These are phyloP conservation scores for Battus philenor DNA, from an alignment of 1,140 invertebrate species.

Conservation along the genomic window DNA sequence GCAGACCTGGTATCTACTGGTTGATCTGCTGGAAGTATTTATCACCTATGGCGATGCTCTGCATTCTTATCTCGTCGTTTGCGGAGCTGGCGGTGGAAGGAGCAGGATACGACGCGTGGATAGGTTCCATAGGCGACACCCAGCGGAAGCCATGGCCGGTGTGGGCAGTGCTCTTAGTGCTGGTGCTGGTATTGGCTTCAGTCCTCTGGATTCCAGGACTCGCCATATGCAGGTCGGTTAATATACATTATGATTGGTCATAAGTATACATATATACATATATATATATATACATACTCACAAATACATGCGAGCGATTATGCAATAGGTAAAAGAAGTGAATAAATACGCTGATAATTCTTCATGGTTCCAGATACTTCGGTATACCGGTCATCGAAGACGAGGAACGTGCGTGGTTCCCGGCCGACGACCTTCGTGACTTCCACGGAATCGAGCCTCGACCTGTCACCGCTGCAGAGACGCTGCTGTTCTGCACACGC, in stretches of 20 bases:
- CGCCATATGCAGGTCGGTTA: slow-evolving; percentile 84
- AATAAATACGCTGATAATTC: too few relatives aligned
- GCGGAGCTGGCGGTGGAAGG: slow-evolving; percentile 88
- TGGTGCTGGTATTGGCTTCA: slow-evolving; percentile 85
- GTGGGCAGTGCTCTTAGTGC: slow-evolving; percentile 89
- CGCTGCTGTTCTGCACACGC: slow-evolving; percentile 88
- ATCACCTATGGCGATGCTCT: slow-evolving; percentile 92
- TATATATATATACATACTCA: too few relatives aligned
- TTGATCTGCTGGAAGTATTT: slow-evolving; percentile 96
- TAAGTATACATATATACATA: too few relatives aligned
- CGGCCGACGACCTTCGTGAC: slow-evolving; percentile 89
- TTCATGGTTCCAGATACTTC: slow-evolving; percentile 77
- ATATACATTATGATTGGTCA: too few relatives aligned
- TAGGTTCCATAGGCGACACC: slow-evolving; percentile 82
- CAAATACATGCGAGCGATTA: too few relatives aligned
- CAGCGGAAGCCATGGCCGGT: slow-evolving; percentile 89
- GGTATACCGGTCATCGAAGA: slow-evolving; percentile 90
- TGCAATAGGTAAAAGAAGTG: too few relatives aligned
- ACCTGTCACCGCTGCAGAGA: slow-evolving; percentile 83
- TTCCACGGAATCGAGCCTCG: slow-evolving; percentile 88
- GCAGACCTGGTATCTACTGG: slow-evolving; percentile 91
- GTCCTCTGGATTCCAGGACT: slow-evolving; percentile 92
- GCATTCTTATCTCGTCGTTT: slow-evolving; percentile 90
- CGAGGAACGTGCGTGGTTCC: slow-evolving; percentile 94
- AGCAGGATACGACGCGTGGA: slow-evolving; percentile 90